These are phyloP conservation scores for Styela clava DNA, from an alignment of 23 tunicate genomes.

Conservation along the genomic window DNA sequence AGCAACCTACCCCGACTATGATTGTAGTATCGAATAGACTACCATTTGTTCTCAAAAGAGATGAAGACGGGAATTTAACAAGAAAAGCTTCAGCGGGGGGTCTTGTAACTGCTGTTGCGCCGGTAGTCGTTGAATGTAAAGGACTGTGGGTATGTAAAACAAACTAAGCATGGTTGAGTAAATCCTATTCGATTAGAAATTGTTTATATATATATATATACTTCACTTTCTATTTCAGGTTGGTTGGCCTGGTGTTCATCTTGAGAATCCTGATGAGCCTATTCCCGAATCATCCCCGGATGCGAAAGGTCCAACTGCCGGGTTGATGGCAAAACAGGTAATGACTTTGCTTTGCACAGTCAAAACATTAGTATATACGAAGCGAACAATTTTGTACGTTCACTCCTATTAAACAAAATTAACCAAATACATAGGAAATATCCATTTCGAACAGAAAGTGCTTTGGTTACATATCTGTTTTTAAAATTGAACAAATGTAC, in stretches of 20 bases:
- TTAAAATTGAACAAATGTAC: too few relatives aligned
- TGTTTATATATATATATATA: too few relatives aligned
- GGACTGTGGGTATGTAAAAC: slow-evolving; percentile 27
- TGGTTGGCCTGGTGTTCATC: slow-evolving; percentile 32
- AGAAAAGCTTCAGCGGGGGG: slow-evolving; percentile 33
- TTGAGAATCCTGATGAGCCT: slow-evolving; percentile 20
- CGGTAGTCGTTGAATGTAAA: slow-evolving; percentile 27
- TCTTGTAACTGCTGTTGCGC: slow-evolving; percentile 27
- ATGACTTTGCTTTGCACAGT: not conserved
- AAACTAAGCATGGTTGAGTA: not conserved
- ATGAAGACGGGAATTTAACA: slow-evolving; percentile 1
- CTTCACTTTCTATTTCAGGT: too few relatives aligned
- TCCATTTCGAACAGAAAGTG: too few relatives aligned
- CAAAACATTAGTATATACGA: not conserved
- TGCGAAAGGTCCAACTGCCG: slow-evolving; percentile 22
- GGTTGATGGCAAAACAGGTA: slow-evolving; percentile 15
- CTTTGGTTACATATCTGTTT: too few relatives aligned
- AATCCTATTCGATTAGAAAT: not conserved
- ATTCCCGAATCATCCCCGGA: slow-evolving; percentile 4
- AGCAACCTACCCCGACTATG: slow-evolving; percentile 7
- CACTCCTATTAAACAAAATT: too few relatives aligned
- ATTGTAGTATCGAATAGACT: slow-evolving; percentile 27
- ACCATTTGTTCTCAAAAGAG: slow-evolving; percentile 22
- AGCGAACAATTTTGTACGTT: too few relatives aligned
- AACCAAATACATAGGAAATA: too few relatives aligned